Percentiles rank a stretch among this genome's conserved stretches.
Conservation (phyloP, 2,888 invertebrate genomes). For the Hetaerina titia region DNA sequence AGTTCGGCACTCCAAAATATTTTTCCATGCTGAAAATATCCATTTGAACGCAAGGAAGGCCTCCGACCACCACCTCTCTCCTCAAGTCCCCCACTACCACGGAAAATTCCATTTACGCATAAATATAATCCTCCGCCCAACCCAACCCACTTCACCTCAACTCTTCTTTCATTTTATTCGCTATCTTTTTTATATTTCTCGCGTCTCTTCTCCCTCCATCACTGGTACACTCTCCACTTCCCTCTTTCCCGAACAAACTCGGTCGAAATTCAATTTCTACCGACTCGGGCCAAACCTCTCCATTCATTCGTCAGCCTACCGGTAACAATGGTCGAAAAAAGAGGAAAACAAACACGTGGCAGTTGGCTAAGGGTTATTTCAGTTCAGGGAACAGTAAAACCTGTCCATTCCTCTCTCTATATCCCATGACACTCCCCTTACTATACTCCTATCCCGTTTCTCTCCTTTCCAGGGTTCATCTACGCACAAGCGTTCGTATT, state of each 20-base stretch:
- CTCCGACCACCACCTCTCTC: neutral
- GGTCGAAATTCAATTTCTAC: conserved; percentile 35
- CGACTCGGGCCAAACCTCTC: neutral
- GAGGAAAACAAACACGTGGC: conserved; percentile 32
- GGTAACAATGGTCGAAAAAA: conserved; percentile 51
- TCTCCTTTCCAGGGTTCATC: neutral
- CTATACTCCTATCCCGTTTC: neutral
- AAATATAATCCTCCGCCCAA: neutral
- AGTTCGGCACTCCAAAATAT: neutral
- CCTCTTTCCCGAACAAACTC: neutral
- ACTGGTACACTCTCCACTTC: neutral
- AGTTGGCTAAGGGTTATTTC: conserved; percentile 19
- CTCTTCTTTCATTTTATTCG: neutral
- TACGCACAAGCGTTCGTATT: neutral
- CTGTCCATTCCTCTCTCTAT: neutral
- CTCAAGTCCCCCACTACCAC: neutral
- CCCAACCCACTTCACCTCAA: neutral
- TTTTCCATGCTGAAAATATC: neutral
- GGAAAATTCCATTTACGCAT: conserved; percentile 18
- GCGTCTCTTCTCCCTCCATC: neutral
- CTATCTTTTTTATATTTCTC: neutral
- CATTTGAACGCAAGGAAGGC: neutral
- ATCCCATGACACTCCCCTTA: neutral
- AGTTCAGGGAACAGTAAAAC: neutral
- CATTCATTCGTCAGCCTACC: conserved; percentile 33